Percentiles rank a stretch among this genome's conserved stretches.
Conservation (phyloP, 2,113 vertebrate genomes). For the Sinocyclocheilus maitianheensis region DNA sequence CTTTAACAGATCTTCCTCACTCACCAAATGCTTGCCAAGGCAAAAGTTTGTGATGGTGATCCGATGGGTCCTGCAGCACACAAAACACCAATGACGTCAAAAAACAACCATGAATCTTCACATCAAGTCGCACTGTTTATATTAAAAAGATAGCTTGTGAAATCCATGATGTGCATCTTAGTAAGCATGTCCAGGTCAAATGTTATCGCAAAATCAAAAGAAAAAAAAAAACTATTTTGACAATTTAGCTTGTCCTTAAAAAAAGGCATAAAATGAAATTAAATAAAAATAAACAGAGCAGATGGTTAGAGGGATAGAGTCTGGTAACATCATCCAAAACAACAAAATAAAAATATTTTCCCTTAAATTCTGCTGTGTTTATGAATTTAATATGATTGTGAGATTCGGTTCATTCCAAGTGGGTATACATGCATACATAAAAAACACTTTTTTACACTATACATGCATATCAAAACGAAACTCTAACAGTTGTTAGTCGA, state of each 20-base stretch:
- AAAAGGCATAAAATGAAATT: not conserved
- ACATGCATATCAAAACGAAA: conserved; percentile 15
- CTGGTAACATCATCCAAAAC: not conserved
- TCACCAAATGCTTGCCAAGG: conserved; percentile 97
- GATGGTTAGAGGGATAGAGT: not conserved
- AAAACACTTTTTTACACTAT: not conserved
- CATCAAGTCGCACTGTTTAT: not conserved
- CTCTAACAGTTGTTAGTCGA: conserved; percentile 29
- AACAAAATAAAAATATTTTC: not conserved
- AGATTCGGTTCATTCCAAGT: not conserved
- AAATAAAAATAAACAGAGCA: too few relatives aligned
- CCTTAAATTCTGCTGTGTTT: too few relatives aligned
- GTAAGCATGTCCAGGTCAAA: not conserved
- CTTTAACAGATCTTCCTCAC: conserved; percentile 96
- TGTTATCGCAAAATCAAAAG: not conserved
- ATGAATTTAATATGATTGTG: not conserved
- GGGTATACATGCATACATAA: not conserved
- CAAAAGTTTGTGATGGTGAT: conserved; percentile 99
- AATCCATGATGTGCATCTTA: not conserved
- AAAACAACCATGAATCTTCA: not conserved
- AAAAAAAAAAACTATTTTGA: not conserved
- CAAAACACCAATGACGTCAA: not conserved
- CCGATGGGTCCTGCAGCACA: conserved; percentile 85
- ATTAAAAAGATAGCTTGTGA: not conserved
- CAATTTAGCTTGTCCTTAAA: not conserved